Evolutionary conservation across 2,888 invertebrate genomes (phyloP).

Genomic region (Caenorhabditis sp.): DNA sequence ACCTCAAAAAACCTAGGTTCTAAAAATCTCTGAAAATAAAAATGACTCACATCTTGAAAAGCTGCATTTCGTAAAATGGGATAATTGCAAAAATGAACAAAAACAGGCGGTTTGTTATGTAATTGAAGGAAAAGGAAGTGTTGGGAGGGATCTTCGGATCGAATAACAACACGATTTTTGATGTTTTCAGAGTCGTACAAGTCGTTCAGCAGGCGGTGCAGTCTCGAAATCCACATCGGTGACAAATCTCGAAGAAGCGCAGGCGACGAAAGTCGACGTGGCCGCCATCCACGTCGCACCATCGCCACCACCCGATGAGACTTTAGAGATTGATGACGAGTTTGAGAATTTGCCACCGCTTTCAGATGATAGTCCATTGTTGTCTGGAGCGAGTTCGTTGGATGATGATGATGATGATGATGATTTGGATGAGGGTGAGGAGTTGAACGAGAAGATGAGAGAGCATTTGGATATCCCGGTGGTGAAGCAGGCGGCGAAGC

Average conservation of each 20-base stretch:
- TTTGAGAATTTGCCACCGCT: conserved; percentile 49
- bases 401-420: neutral
- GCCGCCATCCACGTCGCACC: conserved; percentile 10
- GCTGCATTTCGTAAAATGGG: neutral
- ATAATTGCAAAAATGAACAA: neutral
- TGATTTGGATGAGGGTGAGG: conserved; percentile 1
- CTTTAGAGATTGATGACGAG: conserved; percentile 36
- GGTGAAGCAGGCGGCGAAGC: conserved; percentile 4
- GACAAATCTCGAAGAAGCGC: conserved; percentile 19
- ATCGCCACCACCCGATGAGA: conserved; percentile 11
- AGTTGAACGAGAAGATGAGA: conserved; percentile 16
- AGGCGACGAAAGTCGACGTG: neutral
- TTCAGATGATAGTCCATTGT: conserved; percentile 25
- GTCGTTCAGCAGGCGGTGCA: conserved; percentile 17
- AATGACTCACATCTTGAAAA: conserved; percentile 1
- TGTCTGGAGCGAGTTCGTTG: neutral
- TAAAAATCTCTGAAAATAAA: too few species aligned
- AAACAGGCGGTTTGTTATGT: too few species aligned
- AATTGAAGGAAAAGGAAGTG: too few species aligned
- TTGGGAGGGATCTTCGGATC: too few species aligned
- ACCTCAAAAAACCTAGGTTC: too few species aligned
- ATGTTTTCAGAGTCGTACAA: conserved; percentile 21
- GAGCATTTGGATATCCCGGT: conserved; percentile 25
- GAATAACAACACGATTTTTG: too few species aligned
- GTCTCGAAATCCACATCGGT: conserved; percentile 35